Evolutionary conservation across 2,888 invertebrate species (phyloP).

Genomic region (Nemapogon koenigi): DNA sequence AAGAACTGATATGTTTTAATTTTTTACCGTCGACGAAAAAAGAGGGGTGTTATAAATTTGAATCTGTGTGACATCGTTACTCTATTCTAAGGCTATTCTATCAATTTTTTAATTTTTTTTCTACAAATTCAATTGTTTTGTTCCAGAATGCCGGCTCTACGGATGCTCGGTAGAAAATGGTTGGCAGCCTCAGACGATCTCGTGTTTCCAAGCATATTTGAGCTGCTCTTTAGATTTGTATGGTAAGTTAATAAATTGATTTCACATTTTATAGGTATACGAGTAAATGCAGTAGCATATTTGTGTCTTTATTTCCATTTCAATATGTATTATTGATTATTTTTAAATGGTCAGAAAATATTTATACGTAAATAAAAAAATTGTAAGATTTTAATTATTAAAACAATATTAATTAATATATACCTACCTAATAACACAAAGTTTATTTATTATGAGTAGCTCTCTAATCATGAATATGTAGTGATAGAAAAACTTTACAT

Average conservation of each 20-base stretch:
- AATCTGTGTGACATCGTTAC: neutral
- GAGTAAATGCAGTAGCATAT: too few relatives aligned
- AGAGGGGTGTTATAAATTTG: neutral
- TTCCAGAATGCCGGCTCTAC: conserved; percentile 83
- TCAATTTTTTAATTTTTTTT: neutral
- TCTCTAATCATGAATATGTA: too few relatives aligned
- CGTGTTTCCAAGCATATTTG: conserved; percentile 85
- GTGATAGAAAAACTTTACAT: too few relatives aligned
- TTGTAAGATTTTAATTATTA: too few relatives aligned
- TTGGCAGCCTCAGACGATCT: conserved; percentile 91
- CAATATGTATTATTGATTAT: too few relatives aligned
- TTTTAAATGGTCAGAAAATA: too few relatives aligned
- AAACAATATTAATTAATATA: too few relatives aligned
- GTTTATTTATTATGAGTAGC: too few relatives aligned
- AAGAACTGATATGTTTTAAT: neutral
- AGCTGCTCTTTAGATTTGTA: conserved; percentile 73
- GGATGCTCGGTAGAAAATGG: conserved; percentile 89
- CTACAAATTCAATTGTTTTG: conserved; percentile 18
- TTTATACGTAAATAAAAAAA: too few relatives aligned
- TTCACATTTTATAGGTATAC: too few relatives aligned
- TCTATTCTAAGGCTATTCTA: neutral
- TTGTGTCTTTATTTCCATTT: too few relatives aligned
- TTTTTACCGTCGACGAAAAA: neutral
- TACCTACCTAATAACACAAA: too few relatives aligned
- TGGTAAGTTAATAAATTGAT: conserved; percentile 61